These are phyloP conservation scores for Phodopus roborovskii DNA, from an alignment of 2,113 vertebrate genomes.

Conservation along the genomic window DNA sequence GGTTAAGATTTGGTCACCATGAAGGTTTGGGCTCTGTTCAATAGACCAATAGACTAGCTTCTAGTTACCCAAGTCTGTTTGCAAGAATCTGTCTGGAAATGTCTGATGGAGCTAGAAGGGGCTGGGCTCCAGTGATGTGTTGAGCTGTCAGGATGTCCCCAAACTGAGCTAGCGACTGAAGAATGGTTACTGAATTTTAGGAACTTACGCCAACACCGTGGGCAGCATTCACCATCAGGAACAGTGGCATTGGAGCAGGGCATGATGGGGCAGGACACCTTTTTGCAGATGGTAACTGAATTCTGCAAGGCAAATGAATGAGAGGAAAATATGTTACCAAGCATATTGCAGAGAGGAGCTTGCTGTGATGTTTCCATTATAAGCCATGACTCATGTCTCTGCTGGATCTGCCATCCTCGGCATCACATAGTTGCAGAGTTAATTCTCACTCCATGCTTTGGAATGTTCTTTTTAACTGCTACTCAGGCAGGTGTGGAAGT, in stretches of 20 bases:
- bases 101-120: not conserved
- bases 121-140: not conserved
- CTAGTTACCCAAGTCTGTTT: not conserved
- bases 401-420: not conserved
- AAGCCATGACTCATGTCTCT: not conserved
- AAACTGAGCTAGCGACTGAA: not conserved
- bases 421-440: not conserved
- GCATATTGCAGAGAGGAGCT: not conserved
- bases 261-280: slow-evolving; percentile 97
- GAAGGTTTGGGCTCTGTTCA: not conserved
- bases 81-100: not conserved
- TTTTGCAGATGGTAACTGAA: slow-evolving; percentile 95
- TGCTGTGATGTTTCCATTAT: not conserved
- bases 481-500: not conserved
- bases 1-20: not conserved
- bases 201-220: slow-evolving; percentile 95
- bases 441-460: not conserved
- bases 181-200: not conserved
- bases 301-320: slow-evolving; percentile 88
- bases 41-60: not conserved
- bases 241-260: slow-evolving; percentile 96
- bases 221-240: slow-evolving; percentile 98
- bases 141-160: not conserved
- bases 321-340: slow-evolving; percentile 46
- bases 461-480: not conserved